These are phyloP conservation scores for Hycleus phaleratus DNA, from an alignment of 1,140 invertebrate species.

Conservation along the genomic window DNA sequence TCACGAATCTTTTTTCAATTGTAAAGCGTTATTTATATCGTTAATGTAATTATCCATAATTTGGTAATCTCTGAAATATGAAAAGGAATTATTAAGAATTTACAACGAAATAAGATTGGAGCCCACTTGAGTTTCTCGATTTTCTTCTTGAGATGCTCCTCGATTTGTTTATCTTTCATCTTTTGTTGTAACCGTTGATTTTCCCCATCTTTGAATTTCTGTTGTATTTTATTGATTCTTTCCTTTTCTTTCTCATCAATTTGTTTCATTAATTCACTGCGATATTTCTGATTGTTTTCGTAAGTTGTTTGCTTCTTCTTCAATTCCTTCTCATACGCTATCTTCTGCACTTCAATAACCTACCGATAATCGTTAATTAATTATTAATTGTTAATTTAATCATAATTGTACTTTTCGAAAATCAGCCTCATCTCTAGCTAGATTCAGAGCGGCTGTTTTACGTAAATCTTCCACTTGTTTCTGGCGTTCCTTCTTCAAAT, in stretches of 20 bases:
- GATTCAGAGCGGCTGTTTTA: conserved; percentile 50
- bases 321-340: conserved; percentile 40
- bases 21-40: conserved; percentile 13
- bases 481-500: conserved; percentile 39
- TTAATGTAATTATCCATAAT: background rate
- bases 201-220: conserved; percentile 55
- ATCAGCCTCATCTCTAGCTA: conserved; percentile 52
- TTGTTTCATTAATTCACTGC: conserved; percentile 49
- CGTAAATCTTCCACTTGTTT: conserved; percentile 46
- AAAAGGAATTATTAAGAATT: background rate
- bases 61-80: background rate
- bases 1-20: conserved; percentile 1
- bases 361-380: background rate
- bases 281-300: conserved; percentile 34
- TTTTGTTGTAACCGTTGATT: conserved; percentile 51
- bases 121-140: conserved; percentile 44
- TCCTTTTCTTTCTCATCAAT: conserved; percentile 61
- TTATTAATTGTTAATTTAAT: background rate
- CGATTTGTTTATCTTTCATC: conserved; percentile 47
- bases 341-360: conserved; percentile 33
- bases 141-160: conserved; percentile 52
- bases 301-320: conserved; percentile 41
- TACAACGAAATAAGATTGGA: background rate
- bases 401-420: conserved; percentile 43
- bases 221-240: conserved; percentile 50